Conservation (phyloP, 2,113 vertebrate genomes). For the Chroicocephalus ridibundus region DNA sequence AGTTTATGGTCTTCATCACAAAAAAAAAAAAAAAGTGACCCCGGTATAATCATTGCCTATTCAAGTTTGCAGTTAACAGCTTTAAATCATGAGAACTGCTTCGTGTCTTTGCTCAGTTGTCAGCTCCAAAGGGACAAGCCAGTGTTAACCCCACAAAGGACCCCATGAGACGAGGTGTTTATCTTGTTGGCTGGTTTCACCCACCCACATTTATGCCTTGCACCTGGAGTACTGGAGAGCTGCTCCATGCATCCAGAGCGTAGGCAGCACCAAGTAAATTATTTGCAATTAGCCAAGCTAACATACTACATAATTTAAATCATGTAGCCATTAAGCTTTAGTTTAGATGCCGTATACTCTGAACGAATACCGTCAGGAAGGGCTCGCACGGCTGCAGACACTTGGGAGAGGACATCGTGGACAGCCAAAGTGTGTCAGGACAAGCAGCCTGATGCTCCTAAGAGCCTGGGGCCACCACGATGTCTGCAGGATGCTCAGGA, state of each 20-base stretch:
- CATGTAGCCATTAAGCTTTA: background rate
- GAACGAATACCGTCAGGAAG: background rate
- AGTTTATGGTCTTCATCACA: background rate
- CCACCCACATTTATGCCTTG: background rate
- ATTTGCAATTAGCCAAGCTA: background rate
- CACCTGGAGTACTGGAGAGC: background rate
- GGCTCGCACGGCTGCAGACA: background rate
- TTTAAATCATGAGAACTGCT: background rate
- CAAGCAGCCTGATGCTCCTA: background rate
- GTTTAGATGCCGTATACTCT: background rate
- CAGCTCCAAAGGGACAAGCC: background rate
- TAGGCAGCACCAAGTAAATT: background rate
- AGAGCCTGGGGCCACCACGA: background rate
- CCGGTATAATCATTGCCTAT: background rate
- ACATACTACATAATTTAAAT: background rate
- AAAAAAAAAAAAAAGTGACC: background rate
- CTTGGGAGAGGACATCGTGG: background rate
- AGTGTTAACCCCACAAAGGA: background rate
- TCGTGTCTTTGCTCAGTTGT: fast-evolving
- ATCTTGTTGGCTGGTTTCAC: background rate
- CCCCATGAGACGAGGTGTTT: background rate
- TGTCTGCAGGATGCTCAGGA: background rate
- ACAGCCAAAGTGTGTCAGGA: background rate
- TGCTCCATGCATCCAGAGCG: background rate
- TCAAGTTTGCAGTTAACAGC: background rate